Percentiles rank a stretch among this genome's conserved stretches.
Evolutionary conservation across 2,888 invertebrate genomes (phyloP).

Genomic region (Hemithea aestivaria): DNA sequence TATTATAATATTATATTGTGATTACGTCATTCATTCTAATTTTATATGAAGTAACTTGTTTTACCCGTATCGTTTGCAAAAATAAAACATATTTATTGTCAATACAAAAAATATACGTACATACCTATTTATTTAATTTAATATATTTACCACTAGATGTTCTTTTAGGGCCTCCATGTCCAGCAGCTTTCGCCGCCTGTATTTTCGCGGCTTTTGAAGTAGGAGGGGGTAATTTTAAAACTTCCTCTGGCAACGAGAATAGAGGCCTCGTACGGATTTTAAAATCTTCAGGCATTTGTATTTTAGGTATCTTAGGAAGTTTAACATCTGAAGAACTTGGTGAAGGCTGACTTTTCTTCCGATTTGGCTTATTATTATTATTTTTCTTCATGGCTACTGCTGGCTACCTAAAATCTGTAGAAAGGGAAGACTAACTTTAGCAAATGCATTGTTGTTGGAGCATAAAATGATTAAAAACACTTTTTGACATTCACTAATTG

Average conservation of each 20-base stretch:
- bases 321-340: constrained; percentile 70
- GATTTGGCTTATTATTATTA: constrained; percentile 49
- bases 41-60: no score
- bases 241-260: constrained; percentile 82
- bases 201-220: constrained; percentile 51
- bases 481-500: no score
- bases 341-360: constrained; percentile 60
- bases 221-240: constrained; percentile 70
- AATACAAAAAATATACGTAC: no score
- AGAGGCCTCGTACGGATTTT: constrained; percentile 77
- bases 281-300: constrained; percentile 77
- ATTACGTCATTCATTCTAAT: no score
- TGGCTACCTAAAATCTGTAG: constrained; percentile 6
- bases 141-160: constrained; percentile 65
- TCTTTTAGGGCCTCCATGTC: constrained; percentile 34
- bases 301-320: constrained; percentile 75
- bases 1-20: no score
- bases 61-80: no score
- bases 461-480: no score
- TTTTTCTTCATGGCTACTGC: constrained; percentile 36
- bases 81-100: no score
- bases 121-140: no score
- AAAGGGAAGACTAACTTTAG: no score
- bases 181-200: constrained; percentile 43
- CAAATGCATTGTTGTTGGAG: no score